A percentile compares a stretch with the other conserved stretches of the same genome.
Evolutionary conservation across 2,797 vertebrate genomes (phyloP).

Genomic region (Chaunax sp.): DNA sequence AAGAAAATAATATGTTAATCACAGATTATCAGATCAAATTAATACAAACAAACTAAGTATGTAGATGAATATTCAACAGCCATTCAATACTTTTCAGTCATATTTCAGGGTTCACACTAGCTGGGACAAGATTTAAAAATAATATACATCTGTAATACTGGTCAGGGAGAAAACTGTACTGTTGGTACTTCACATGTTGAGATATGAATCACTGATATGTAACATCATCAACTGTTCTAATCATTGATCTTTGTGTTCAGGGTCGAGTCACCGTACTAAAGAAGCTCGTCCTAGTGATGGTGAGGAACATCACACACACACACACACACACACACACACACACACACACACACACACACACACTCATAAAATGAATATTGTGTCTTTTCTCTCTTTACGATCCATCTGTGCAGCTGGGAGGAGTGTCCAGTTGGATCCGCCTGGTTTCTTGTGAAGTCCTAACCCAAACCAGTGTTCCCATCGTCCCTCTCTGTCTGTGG

Average conservation of each 20-base stretch:
- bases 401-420: slow-evolving; percentile 34
- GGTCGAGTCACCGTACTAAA: slow-evolving; percentile 68
- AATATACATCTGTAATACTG: no score
- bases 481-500: background rate
- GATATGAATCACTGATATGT: no score
- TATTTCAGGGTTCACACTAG: no score
- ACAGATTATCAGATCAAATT: no score
- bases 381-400: slow-evolving; percentile 5
- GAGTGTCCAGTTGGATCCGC: slow-evolving; percentile 4
- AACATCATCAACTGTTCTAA: slow-evolving; percentile 8
- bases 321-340: background rate
- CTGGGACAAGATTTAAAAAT: no score
- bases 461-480: slow-evolving; percentile 9
- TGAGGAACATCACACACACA: slow-evolving; percentile 13
- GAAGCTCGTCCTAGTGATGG: slow-evolving; percentile 29
- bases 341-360: background rate
- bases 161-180: no score
- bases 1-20: no score
- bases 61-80: no score
- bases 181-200: no score
- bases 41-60: no score
- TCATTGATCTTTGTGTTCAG: slow-evolving; percentile 42
- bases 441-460: slow-evolving; percentile 29
- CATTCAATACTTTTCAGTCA: no score
- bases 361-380: background rate